A percentile compares a stretch with the other conserved stretches of the same genome.
Evolutionary conservation across 2,888 invertebrate genomes (phyloP).

Genomic region (Argynnis bischoffii): DNA sequence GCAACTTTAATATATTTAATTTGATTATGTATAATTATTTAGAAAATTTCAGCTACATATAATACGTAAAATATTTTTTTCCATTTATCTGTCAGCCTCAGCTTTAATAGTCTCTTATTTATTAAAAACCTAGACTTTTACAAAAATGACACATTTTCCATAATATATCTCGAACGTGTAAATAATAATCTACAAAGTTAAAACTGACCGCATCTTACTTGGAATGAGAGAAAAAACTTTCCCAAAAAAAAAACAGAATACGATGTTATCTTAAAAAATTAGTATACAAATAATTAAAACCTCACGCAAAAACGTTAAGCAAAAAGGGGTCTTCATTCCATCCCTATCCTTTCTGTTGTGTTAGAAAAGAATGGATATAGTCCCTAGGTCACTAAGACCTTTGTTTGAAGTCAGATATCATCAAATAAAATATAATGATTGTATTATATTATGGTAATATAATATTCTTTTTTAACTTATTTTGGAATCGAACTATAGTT

Average conservation of each 20-base stretch:
- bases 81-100: too few species aligned
- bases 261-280: slow-evolving; percentile 29
- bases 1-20: too few species aligned
- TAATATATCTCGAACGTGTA: too few species aligned
- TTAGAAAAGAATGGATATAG: slow-evolving; percentile 16
- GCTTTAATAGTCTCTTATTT: too few species aligned
- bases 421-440: slow-evolving; percentile 21
- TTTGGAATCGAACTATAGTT: too few species aligned
- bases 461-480: neutral
- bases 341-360: slow-evolving; percentile 16
- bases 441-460: neutral
- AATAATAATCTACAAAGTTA: neutral
- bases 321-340: slow-evolving; percentile 27
- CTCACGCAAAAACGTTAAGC: slow-evolving; percentile 24
- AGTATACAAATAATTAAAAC: slow-evolving; percentile 34
- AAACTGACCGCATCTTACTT: slow-evolving; percentile 10
- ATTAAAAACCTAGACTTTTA: too few species aligned
- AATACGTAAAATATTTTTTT: too few species aligned
- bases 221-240: neutral
- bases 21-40: too few species aligned
- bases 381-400: slow-evolving; percentile 19
- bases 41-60: too few species aligned
- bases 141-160: too few species aligned
- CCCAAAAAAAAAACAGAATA: neutral
- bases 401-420: slow-evolving; percentile 18